These are phyloP conservation scores for Sphecodes monilicornis DNA, from an alignment of 2,888 invertebrate genomes.

Conservation along the genomic window DNA sequence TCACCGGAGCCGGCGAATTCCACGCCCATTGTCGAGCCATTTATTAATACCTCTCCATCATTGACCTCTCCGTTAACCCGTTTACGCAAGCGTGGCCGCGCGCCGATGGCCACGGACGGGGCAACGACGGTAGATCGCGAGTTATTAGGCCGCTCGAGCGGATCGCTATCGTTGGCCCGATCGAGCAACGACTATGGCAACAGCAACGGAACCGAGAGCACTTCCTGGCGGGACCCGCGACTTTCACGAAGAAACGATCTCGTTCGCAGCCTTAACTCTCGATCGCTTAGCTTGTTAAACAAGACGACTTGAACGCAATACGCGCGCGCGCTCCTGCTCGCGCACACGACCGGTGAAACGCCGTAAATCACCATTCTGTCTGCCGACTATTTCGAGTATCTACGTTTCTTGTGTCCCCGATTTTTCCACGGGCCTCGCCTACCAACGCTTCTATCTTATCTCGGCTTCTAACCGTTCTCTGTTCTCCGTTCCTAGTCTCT, in stretches of 20 bases:
- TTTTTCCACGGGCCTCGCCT: constrained; percentile 20
- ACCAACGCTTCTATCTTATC: constrained; percentile 30
- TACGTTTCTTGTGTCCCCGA: constrained; percentile 36
- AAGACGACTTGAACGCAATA: constrained; percentile 61
- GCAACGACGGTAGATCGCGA: constrained; percentile 52
- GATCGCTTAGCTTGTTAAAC: constrained; percentile 70
- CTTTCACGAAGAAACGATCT: constrained; percentile 71
- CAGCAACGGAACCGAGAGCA: constrained; percentile 38
- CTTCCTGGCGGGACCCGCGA: constrained; percentile 61
- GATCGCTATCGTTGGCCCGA: constrained; percentile 62
- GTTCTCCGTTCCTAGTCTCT: not conserved
- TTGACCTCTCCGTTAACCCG: constrained; percentile 72
- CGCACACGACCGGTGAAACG: constrained; percentile 50
- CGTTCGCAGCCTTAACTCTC: constrained; percentile 71
- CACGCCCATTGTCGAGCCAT: constrained; percentile 69
- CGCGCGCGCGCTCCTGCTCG: constrained; percentile 24
- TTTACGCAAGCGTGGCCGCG: constrained; percentile 65
- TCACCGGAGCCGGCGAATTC: constrained; percentile 61
- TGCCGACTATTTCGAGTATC: constrained; percentile 49
- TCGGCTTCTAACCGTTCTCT: constrained; percentile 14
- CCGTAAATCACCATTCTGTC: constrained; percentile 59
- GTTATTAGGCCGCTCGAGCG: constrained; percentile 64
- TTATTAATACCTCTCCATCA: constrained; percentile 70
- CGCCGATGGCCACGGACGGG: constrained; percentile 34
- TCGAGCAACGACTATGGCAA: constrained; percentile 28